Evolutionary conservation across 2,888 invertebrate species (phyloP).

Genomic region (Eutolmus rufibarbis): DNA sequence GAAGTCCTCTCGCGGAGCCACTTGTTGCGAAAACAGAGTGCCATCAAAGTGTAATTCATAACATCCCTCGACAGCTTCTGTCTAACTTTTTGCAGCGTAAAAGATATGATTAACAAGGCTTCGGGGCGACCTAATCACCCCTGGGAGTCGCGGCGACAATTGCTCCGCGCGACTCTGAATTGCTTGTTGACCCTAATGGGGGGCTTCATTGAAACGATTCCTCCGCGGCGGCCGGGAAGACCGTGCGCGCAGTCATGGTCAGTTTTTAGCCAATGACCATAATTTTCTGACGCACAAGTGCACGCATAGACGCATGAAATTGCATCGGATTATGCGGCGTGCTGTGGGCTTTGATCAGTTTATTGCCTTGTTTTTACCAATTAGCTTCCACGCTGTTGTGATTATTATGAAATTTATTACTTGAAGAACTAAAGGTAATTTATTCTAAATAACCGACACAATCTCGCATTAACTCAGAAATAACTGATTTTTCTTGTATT

Average conservation of each 20-base stretch:
- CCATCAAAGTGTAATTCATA: background rate
- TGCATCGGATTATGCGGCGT: background rate
- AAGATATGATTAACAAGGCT: background rate
- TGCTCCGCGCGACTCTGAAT: background rate
- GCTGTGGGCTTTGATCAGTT: background rate
- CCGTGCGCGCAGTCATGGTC: background rate
- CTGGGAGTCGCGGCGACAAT: background rate
- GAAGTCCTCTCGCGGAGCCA: background rate
- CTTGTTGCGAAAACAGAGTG: background rate
- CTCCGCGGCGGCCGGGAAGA: background rate
- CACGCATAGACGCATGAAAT: background rate
- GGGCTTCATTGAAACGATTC: background rate
- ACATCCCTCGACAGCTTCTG: background rate
- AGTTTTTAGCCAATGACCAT: background rate
- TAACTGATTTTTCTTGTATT: background rate
- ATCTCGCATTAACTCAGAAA: background rate
- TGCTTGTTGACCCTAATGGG: background rate
- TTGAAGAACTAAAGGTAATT: background rate
- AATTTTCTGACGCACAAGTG: background rate
- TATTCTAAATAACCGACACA: background rate
- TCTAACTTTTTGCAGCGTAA: background rate
- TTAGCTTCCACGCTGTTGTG: background rate
- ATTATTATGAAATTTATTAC: background rate
- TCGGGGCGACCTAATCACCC: background rate
- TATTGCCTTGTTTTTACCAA: background rate